Evolutionary conservation across 2,797 vertebrate genomes (phyloP), one percentile per base, ranked within the genome.

Genomic region (Mergus octosetaceus): DNA sequence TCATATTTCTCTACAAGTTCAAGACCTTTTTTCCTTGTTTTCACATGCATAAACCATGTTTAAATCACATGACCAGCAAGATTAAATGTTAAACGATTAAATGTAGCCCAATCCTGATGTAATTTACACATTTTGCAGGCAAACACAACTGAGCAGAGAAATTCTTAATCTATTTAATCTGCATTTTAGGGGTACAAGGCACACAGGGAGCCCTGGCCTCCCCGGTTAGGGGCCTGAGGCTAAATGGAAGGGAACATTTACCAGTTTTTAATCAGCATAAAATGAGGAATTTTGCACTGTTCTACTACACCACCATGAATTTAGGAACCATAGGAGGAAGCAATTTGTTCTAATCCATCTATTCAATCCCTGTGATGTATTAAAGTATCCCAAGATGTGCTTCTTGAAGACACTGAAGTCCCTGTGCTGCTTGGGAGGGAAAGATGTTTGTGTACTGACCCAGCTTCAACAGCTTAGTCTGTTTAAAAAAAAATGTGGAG

Each of bases 371-470:
- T 64, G 27, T 28, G 30, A 41, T 14, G 39, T 41, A 41, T 36
- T 54, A 20, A 66, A 75, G 36, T 25, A 47, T 47, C 60, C 30
- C 32, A 57, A 25, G 24, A 73, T 3, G 53, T 32, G 53, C 39
- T 32, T 69, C 7, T 36, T 76, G 8, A n/a, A 51, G 36, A 32
- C 36, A 57, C 19, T 58, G 58, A 32, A 85, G 30, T 32, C 64
- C 14, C 39, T 30, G 51, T 14, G 9, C 32, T 71, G 38, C 60
- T 57, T 1, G 30, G 41, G 11, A 70, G 70, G 10, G 32, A 76
- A 32, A 62, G 0, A 18, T 2, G 3, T 3, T 5, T 6, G 5
- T 13, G 56, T 10, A 30, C 16, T 32, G 68, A 79, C 17, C 30
- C 34, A 61, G 22, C 2, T 12, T 64, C 62, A 36, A 45, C 70